Conservation (phyloP, 2,797 vertebrate genomes). For the Pelodytes ibericus region DNA sequence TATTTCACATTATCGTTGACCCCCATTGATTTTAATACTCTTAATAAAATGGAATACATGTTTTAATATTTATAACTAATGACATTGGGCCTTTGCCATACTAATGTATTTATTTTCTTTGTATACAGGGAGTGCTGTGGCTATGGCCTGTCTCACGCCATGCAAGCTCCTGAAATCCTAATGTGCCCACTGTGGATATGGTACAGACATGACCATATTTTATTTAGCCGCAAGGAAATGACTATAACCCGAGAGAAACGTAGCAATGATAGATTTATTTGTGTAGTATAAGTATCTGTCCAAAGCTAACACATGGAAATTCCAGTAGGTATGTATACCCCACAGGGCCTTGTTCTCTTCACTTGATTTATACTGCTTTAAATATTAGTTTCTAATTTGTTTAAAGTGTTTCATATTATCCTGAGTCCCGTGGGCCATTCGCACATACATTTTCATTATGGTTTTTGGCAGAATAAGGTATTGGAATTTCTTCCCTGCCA, state of each 20-base stretch:
- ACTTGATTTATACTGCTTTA: slow-evolving; percentile 5
- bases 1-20: no score
- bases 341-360: slow-evolving; percentile 3
- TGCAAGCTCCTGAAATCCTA: not conserved
- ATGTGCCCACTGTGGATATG: not conserved
- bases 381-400: slow-evolving; percentile 4
- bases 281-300: slow-evolving; percentile 18
- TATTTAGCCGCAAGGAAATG: slow-evolving; percentile 14
- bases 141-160: not conserved
- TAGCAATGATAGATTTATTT: slow-evolving; percentile 22
- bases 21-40: no score
- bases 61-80: no score
- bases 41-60: no score
- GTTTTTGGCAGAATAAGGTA: slow-evolving; percentile 4
- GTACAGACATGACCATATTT: slow-evolving; percentile 11
- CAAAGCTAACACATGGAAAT: slow-evolving; percentile 26
- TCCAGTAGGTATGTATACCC: slow-evolving; percentile 17
- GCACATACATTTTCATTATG: not conserved
- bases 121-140: no score
- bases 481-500: not conserved
- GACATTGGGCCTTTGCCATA: no score
- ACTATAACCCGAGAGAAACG: not conserved
- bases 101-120: no score
- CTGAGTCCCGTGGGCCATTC: not conserved
- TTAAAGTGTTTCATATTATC: slow-evolving; percentile 24